Conservation (phyloP, 2,797 vertebrate species). For the Anisognathus igniventris region DNA sequence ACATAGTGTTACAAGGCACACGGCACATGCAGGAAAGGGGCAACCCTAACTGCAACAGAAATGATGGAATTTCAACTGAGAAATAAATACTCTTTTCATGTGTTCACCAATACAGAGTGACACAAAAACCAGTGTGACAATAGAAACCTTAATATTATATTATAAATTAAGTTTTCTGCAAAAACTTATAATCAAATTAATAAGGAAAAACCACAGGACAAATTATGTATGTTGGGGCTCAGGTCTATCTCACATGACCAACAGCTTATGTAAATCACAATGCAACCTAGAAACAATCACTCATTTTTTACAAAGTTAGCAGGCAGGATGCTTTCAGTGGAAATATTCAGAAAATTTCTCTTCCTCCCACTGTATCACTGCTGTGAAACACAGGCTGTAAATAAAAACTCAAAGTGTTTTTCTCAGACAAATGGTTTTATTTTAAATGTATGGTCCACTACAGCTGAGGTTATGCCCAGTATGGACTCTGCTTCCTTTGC, state of each 20-base stretch:
- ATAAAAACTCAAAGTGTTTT: neutral
- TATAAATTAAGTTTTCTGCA: neutral
- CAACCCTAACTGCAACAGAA: constrained; percentile 82
- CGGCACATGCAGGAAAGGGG: constrained; percentile 91
- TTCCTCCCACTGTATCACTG: neutral
- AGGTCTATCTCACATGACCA: neutral
- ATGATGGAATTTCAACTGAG: neutral
- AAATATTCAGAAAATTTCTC: neutral
- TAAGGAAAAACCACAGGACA: neutral
- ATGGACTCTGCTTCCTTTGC: neutral
- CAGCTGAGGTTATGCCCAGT: neutral
- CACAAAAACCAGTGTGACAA: neutral
- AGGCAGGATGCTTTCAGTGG: neutral
- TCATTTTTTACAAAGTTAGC: neutral
- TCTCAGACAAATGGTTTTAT: neutral
- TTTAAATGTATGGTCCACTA: neutral
- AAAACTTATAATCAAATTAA: neutral
- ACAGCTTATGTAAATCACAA: neutral
- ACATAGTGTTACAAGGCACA: constrained; percentile 96
- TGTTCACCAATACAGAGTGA: neutral
- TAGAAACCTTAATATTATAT: neutral
- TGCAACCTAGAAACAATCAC: neutral
- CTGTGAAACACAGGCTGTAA: neutral
- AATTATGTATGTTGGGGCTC: neutral
- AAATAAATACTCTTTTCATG: neutral